A percentile compares a stretch with the other conserved stretches of the same genome.
phyloP scores from a whole-genome alignment of 2,113 vertebrate genomes.

The Micromys minutus region DNA sequence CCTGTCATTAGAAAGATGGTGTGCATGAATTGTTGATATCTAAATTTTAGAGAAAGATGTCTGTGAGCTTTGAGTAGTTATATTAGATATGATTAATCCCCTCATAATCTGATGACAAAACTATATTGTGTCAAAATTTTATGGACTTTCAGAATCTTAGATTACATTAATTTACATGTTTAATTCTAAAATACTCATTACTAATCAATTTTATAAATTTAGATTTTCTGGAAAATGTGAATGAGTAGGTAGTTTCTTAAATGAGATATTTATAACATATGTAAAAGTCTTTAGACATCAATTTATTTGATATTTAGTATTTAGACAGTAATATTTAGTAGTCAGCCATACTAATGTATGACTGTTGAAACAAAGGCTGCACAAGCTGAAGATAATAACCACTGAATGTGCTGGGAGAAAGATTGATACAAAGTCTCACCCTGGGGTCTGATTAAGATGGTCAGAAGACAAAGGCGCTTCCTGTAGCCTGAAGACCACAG shows the following conservation, averaged over 20 bases:
- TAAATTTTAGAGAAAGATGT: neutral
- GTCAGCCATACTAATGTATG: neutral
- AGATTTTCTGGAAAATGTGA: neutral
- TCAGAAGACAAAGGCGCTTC: neutral
- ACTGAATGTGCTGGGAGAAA: neutral
- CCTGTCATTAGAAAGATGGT: neutral
- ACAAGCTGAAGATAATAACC: neutral
- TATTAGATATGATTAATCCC: neutral
- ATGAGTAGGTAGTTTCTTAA: neutral
- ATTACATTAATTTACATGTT: neutral
- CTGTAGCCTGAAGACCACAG: neutral
- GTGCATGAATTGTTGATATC: too few relatives aligned
- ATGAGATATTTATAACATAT: neutral
- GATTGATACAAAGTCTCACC: neutral
- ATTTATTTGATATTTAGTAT: too few relatives aligned
- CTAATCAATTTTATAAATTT: neutral
- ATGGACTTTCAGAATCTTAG: neutral
- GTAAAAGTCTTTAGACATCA: neutral
- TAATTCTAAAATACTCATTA: neutral
- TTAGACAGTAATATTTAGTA: neutral
- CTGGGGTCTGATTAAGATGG: neutral
- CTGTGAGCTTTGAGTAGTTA: neutral
- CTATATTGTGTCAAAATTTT: neutral
- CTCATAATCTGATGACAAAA: neutral
- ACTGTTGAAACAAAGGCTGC: neutral